Base-by-base conservation (phyloP, 2,797 vertebrate species). In the Microctenopoma steveboyesi region DNA sequence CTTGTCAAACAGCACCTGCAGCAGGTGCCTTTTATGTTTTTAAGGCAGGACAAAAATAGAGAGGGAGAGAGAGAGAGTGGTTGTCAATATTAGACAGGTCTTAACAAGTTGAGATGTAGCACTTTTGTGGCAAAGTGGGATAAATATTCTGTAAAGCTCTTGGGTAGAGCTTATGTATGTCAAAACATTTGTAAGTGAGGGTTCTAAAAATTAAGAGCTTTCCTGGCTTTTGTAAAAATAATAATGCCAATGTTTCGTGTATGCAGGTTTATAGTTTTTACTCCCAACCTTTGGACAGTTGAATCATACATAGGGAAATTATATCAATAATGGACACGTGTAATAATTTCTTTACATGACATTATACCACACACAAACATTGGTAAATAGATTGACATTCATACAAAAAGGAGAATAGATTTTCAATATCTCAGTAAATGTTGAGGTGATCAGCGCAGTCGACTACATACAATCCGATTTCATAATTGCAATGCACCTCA, bases 1-100 rank as follows among this genome's bases (percentile, higher is more conserved):
- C 86, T 87, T 88, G 86, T 93, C 87, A 88, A 91, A 82, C 86
- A 84, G 70, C 86, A 89, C 85, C 89, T 91, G 87, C 78, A 91
- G 88, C 69, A 61, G 66, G 69, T 9, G 70, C 15, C 62, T 85
- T 80, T 83, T 67, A 77, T 78, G 76, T 74, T 70, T 30, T 54
- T 70, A 47, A 71, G 54, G 54, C 52, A 49, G 40, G 25, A 30
- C 57, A 56, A 59, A 56, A 56, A 60, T 14, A 28, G 8, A 45
- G 64, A 55, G 42, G 28, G 33, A 64, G 47, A 52, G 62, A 55
- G 74, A 18, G 12, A 47, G 60, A 22, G 59, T 5, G 68, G 10
- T 48, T 68, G 77, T 85, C 82, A 84, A 22, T 86, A 74, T 70
- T 13, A 69, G 75, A 68, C 85, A 85, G 80, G 81, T 74, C 75